Base-by-base conservation (phyloP, 2,888 invertebrate genomes). In the Platycheirus albimanus region DNA sequence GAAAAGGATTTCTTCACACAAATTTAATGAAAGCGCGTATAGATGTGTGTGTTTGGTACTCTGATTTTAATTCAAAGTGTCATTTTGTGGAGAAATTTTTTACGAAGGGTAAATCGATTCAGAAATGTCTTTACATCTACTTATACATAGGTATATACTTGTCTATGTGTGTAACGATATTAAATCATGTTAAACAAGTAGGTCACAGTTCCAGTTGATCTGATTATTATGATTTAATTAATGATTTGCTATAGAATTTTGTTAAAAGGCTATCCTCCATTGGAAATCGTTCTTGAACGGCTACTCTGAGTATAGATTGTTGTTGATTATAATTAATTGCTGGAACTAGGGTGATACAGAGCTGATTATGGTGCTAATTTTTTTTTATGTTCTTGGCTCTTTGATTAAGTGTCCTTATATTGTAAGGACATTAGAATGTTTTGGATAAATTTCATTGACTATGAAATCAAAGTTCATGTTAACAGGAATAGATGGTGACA, bases 171-270 rank as follows among this genome's bases (percentile, higher is more conserved):
- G 3, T 33, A 33, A 33, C 30, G 7, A 33, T 43, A 8, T 30
- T 51, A 51, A 51, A 30, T 30, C 28, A 51, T 51, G 15, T 33
- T 30, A 17, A 33, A 52, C 52, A 17, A 17, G 17, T 52, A 33
- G 33, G 52, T 33, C 52, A 17, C 5, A 33, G 30, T 3, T 51
- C 10, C 13, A 19, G 52, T 54, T 54, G 2, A 19, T 52, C n/a
- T 52, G 11, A 19, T 52, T n/a, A 52, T 6, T 17, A 15, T 5
- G 10, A 51, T 10, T 17, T 1, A 54, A 36, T n/a, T 8, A 19
- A 36, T 2, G 17, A 17, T 33, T 33, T 17, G 4, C 5, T 15
- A 10, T 4, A 51, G 10, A 36, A n/a, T n/a, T n/a, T n/a, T n/a
- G n/a, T n/a, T n/a, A n/a, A n/a, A n/a, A 36, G 36, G 36, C 36